phyloP scores from a whole-genome alignment of 2,888 invertebrate genomes.

The Sepioteuthis lessoniana region DNA sequence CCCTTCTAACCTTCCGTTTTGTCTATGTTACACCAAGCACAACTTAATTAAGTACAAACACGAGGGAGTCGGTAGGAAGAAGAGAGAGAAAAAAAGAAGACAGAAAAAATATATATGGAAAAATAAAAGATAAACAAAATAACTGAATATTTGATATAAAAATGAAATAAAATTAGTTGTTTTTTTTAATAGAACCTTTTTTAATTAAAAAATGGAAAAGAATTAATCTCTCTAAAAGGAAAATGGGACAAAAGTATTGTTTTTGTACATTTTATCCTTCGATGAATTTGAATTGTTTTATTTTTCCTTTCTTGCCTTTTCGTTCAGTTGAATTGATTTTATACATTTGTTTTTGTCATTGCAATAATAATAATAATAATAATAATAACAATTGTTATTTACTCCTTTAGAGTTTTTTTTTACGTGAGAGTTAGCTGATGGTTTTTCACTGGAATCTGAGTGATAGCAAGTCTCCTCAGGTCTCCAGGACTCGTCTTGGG shows the following conservation, averaged over 20 bases:
- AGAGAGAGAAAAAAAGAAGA: background rate
- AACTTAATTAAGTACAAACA: background rate
- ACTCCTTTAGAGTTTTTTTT: no score
- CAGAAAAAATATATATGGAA: background rate
- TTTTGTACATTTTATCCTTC: background rate
- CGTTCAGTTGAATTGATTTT: background rate
- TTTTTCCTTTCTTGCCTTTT: background rate
- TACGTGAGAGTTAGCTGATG: no score
- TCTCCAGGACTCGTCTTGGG: no score
- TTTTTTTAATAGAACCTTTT: background rate
- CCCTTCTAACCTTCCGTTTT: background rate
- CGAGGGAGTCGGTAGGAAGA: background rate
- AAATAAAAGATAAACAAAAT: background rate
- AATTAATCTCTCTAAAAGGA: background rate
- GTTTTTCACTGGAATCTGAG: no score
- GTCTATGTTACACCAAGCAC: background rate
- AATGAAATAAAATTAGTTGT: background rate
- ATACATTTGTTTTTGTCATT: background rate
- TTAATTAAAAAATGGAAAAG: background rate
- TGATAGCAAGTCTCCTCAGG: no score
- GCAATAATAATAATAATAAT: no score
- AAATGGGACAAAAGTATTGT: background rate
- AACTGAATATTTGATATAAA: background rate
- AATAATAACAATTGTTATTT: no score
- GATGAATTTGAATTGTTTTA: background rate